Evolutionary conservation across 1,140 invertebrate species (phyloP), one percentile per base, ranked within the genome.

Genomic region (Drosophila bocki): DNA sequence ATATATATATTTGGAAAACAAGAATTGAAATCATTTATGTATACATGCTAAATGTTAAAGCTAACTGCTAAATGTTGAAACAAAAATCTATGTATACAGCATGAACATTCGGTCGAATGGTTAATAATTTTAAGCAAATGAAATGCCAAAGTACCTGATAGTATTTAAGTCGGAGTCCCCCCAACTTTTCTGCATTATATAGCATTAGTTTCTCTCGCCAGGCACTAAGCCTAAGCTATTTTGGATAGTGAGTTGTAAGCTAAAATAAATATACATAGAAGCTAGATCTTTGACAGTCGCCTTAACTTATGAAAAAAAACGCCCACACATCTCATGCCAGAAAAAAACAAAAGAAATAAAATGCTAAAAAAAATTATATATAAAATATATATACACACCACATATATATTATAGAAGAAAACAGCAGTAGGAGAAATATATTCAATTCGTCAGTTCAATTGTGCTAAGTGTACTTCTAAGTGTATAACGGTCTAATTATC

Each of bases 131-230:
- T 72, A 78, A 78, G 58, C 47, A 9, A 77, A 74, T 70, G 71
- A 90, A 70, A 90, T 90, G 88, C 88, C 88, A 91, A 91, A 91
- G 88, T 91, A 91, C 88, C 88, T 91, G 88, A 91, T 91, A 91
- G 81, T 90, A 87, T 88, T 87, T 88, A 87, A 88, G 84, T 69
- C 32, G 54, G 22, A 22, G 53, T 5, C 58, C 15, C 37, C 15
- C n/a, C 12, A 56, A 56, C 29, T 53, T 58, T 71, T 78, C 50
- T 60, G 47, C 47, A 75, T 75, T 42, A 19, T 33, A 37, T 67
- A 60, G 47, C 35, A 62, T 35, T 65, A 56, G 17, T 42, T 60
- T 69, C 54, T 78, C 53, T 29, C 60, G 60, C 59, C 29, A 19
- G 48, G 2, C 48, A 37, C 32, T 57, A 62, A 15, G 61, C 15